A percentile compares a stretch with the other conserved stretches of the same genome.
These are phyloP conservation scores for Torymus aiolomorphi DNA, from an alignment of 2,888 invertebrate genomes.

Conservation along the genomic window DNA sequence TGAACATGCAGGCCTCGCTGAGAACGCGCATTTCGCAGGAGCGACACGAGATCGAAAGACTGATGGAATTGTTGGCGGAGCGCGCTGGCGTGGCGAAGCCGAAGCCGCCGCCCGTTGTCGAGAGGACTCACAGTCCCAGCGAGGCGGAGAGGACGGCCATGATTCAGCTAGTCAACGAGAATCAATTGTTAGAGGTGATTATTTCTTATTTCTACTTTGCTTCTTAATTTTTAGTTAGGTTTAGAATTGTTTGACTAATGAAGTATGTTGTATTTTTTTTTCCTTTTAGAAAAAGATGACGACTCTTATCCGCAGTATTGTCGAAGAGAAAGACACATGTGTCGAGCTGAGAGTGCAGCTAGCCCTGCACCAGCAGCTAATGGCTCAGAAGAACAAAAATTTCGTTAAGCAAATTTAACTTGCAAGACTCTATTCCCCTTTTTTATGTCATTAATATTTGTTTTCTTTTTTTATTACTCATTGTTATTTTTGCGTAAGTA, in stretches of 20 bases:
- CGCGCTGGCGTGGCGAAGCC: conserved; percentile 58
- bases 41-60: conserved; percentile 83
- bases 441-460: conserved; percentile 22
- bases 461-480: conserved; percentile 34
- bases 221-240: too few species aligned
- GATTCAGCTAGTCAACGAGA: conserved; percentile 79
- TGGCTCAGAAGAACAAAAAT: conserved; percentile 48
- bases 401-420: conserved; percentile 38
- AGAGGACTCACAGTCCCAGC: conserved; percentile 73
- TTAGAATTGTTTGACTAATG: too few species aligned
- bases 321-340: conserved; percentile 84
- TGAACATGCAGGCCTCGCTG: conserved; percentile 83
- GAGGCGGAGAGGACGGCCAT: conserved; percentile 77
- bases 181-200: conserved; percentile 79
- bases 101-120: conserved; percentile 44
- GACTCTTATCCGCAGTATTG: conserved; percentile 82
- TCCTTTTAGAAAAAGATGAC: conserved; percentile 79
- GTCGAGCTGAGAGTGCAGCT: conserved; percentile 84
- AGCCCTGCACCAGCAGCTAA: conserved; percentile 77
- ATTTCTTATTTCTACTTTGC: not conserved
- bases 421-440: not conserved
- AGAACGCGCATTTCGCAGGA: conserved; percentile 85
- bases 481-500: conserved; percentile 46
- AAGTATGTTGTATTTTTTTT: conserved; percentile 25
- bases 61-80: conserved; percentile 73